Percentiles rank a stretch among this genome's conserved stretches.
These are phyloP conservation scores for Falcunculus frontatus DNA, from an alignment of 2,113 vertebrate genomes.

Conservation along the genomic window DNA sequence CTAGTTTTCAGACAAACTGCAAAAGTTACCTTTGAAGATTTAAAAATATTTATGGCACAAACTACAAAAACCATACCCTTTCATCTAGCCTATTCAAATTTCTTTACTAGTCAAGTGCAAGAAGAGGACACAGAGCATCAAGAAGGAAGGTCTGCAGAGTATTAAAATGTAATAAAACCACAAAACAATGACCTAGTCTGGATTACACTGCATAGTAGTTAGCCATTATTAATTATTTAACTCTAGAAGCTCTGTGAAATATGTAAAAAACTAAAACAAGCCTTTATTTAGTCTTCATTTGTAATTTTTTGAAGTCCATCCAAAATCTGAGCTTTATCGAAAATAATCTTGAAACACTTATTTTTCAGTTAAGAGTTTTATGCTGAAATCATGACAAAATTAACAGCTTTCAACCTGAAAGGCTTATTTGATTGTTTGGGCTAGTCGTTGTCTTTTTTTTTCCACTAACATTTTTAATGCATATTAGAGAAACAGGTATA, in stretches of 20 bases:
- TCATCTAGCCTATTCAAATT: neutral
- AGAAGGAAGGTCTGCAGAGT: neutral
- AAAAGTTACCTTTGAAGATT: neutral
- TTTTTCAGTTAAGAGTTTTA: neutral
- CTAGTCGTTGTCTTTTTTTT: neutral
- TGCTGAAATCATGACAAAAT: neutral
- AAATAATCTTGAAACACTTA: neutral
- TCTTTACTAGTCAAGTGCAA: neutral
- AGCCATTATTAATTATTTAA: neutral
- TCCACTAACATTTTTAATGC: neutral
- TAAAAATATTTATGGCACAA: neutral
- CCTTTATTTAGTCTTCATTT: neutral
- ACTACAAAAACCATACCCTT: neutral
- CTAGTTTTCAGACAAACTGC: neutral
- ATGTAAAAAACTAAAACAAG: neutral
- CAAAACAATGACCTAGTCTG: neutral
- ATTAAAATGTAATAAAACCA: constrained; percentile 8
- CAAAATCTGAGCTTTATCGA: neutral
- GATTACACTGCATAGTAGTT: neutral
- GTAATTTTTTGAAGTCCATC: neutral
- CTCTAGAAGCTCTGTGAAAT: neutral
- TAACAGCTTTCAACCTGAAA: neutral
- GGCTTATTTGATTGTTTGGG: neutral
- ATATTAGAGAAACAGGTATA: neutral
- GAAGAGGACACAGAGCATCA: neutral